These are phyloP conservation scores for Volucella zonaria DNA, from an alignment of 2,888 invertebrate species.

Conservation along the genomic window DNA sequence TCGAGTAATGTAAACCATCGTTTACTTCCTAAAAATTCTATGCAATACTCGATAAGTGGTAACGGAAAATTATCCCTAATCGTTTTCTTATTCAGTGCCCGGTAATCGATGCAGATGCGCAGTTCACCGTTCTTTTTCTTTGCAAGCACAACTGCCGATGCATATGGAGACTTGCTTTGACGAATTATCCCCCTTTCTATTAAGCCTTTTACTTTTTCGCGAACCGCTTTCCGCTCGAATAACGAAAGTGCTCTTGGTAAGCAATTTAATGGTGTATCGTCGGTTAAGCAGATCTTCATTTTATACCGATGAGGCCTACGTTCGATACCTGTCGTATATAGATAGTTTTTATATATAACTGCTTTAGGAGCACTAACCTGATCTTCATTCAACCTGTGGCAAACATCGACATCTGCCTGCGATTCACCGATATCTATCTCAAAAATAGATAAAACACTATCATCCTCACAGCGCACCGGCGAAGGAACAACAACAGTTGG, in stretches of 20 bases:
- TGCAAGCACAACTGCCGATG: constrained; percentile 61
- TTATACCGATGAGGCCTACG: constrained; percentile 7
- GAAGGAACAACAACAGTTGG: too few relatives aligned
- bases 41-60: constrained; percentile 60
- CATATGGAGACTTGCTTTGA: constrained; percentile 63
- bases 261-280: too few relatives aligned
- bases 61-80: constrained; percentile 62
- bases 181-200: constrained; percentile 56
- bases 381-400: neutral
- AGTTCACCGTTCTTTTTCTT: constrained; percentile 44
- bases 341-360: constrained; percentile 1
- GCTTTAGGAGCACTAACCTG: neutral
- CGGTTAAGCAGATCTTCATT: constrained; percentile 11
- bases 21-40: constrained; percentile 66
- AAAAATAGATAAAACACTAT: too few relatives aligned
- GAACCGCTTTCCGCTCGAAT: neutral
- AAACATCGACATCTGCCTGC: constrained; percentile 9
- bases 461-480: too few relatives aligned
- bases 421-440: too few relatives aligned
- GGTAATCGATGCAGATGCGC: constrained; percentile 44
- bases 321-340: neutral
- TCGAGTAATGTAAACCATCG: constrained; percentile 70
- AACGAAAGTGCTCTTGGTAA: too few relatives aligned
- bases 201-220: constrained; percentile 40
- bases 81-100: constrained; percentile 44